Base-by-base conservation (phyloP, 2,113 vertebrate species). In the Paraplagusia blochii region DNA sequence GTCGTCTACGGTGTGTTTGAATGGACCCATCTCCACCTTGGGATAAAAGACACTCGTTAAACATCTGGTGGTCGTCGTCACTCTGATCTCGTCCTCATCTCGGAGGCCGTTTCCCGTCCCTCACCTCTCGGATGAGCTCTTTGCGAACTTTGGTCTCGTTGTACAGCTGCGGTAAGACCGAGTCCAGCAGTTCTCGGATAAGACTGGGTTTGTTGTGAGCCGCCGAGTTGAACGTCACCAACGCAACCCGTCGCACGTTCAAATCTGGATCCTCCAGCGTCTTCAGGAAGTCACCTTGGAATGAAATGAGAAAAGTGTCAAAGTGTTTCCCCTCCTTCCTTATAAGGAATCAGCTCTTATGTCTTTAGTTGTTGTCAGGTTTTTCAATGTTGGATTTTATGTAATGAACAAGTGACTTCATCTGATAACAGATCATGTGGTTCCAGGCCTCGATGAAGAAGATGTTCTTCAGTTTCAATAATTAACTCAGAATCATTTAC, bases 91-190 rank as follows among this genome's bases (percentile, higher is more conserved):
- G 14, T 18, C 16, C 7, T 17, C 7, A 48, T 19, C 19, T n/a
- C 15, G 0, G 6, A 7, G 15, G 17, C 10, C 12, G 33, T 12
- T 11, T 35, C 19, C n/a, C 4, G 3, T 3, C 34, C 6, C 50
- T 55, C 82, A 96, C 96, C 93, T 99, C 96, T 92, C 96, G 87
- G 87, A 98, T 98, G 60, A 99, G 90, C 74, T 99, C 96, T 88
- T 98, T 98, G 77, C 96, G 90, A 72, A 99, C 97, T 94, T 98
- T 98, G 74, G 97, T 99, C 92, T 99, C 97, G 75, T 98, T 97
- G 82, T 99, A 98, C 42, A 98, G 94, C 74, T 98, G 95, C 13
- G 96, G 96, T 78, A 99, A 88, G 76, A 98, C 95, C 5, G 94
- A 93, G 87, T 99, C 96, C 87, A 99, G 91, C 63, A 99, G 93